phyloP scores from a whole-genome alignment of 2,113 vertebrate genomes.

The Oreamnos americanus region DNA sequence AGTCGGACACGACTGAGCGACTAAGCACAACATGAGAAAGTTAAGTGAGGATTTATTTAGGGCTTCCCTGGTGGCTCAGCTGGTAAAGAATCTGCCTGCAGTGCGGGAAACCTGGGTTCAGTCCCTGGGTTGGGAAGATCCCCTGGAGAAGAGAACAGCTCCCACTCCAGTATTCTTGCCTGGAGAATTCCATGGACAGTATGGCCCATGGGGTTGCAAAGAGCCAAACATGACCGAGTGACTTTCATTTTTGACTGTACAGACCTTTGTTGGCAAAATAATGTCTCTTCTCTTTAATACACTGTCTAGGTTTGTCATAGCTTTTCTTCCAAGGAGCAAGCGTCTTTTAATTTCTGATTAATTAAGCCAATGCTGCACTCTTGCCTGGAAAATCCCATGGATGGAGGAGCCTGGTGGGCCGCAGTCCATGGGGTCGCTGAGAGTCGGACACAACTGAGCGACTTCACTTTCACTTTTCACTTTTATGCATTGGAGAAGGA shows the following conservation, averaged over 20 bases:
- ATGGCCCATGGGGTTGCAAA: neutral
- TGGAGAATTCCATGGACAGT: neutral
- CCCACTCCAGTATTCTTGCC: neutral
- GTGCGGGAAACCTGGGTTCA: neutral
- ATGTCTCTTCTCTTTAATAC: neutral
- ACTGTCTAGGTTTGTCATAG: neutral
- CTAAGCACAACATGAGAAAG: neutral
- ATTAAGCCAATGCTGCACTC: neutral
- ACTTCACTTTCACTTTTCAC: no score
- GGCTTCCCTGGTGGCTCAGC: neutral
- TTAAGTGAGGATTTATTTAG: neutral
- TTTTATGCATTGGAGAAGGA: no score
- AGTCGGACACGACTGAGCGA: neutral
- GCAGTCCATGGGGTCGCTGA: no score
- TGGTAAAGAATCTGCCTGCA: neutral
- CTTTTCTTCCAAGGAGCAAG: neutral
- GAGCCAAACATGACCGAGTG: neutral
- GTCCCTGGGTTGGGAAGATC: neutral
- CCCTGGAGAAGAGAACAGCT: neutral
- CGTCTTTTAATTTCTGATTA: neutral
- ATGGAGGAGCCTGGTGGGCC: no score
- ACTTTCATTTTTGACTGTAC: neutral
- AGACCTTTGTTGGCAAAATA: neutral
- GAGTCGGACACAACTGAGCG: no score
- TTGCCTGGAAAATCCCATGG: no score